phyloP scores from a whole-genome alignment of 2,113 vertebrate species.

The Arvicanthis niloticus region DNA sequence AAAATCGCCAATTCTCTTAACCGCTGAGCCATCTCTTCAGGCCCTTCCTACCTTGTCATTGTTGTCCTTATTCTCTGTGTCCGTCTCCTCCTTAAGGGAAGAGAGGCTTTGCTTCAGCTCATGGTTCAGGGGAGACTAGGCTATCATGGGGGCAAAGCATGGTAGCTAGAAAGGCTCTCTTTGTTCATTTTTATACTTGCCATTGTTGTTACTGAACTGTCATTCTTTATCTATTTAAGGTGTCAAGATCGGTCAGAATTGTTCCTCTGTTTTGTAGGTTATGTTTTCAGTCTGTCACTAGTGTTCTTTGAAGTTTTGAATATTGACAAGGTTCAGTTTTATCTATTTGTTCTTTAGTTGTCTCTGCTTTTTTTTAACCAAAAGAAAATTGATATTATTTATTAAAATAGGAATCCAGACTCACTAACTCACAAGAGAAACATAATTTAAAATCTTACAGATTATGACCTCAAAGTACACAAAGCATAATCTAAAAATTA shows the following conservation, averaged over 20 bases:
- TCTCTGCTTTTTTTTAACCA: background rate
- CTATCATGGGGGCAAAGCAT: background rate
- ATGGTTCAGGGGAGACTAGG: background rate
- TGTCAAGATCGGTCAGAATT: background rate
- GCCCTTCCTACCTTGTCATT: background rate
- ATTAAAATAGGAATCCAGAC: slow-evolving; percentile 16
- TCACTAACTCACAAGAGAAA: background rate
- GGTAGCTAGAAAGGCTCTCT: background rate
- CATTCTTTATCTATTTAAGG: background rate
- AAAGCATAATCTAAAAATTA: background rate
- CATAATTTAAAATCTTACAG: background rate
- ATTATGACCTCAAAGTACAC: background rate
- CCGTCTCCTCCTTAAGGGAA: background rate
- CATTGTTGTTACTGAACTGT: background rate
- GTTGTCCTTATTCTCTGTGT: background rate
- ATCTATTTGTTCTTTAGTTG: background rate
- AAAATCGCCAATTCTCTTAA: background rate
- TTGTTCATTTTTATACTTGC: background rate
- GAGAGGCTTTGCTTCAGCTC: background rate
- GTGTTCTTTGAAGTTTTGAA: background rate
- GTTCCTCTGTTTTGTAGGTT: background rate
- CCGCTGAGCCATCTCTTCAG: background rate
- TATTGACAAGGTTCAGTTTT: background rate
- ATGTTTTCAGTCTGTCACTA: background rate
- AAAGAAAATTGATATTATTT: background rate